phyloP scores from a whole-genome alignment of 2,797 vertebrate species.

The Pantherophis alleghaniensis region DNA sequence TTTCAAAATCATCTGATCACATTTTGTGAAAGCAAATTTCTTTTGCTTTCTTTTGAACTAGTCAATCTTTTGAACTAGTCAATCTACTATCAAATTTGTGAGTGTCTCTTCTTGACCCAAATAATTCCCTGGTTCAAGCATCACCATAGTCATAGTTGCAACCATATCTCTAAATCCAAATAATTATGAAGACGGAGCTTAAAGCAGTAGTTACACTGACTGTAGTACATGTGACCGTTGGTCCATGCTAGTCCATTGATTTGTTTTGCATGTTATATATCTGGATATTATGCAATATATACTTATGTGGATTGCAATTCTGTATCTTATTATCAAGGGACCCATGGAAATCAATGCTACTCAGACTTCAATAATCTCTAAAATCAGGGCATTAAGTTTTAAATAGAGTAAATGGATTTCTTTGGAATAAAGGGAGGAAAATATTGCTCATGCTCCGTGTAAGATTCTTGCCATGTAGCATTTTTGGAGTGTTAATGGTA shows the following conservation, averaged over 20 bases:
- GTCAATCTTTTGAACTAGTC: not conserved
- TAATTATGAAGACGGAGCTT: not conserved
- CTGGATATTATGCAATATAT: not conserved
- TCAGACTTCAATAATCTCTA: constrained; percentile 14
- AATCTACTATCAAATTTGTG: not conserved
- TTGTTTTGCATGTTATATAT: not conserved
- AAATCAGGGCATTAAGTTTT: constrained; percentile 6
- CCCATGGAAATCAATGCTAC: not conserved
- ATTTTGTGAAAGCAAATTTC: not conserved
- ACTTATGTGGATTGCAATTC: not conserved
- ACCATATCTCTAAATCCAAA: not conserved
- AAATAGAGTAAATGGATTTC: not conserved
- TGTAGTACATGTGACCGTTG: not conserved
- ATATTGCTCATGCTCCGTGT: not conserved
- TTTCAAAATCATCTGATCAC: not conserved
- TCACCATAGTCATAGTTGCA: not conserved
- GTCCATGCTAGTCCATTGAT: not conserved
- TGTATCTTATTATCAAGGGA: not conserved
- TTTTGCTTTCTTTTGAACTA: not conserved
- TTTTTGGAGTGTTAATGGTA: constrained; percentile 8
- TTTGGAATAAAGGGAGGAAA: constrained; percentile 2
- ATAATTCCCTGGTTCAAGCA: not conserved
- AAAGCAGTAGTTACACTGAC: not conserved
- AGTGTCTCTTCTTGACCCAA: not conserved
- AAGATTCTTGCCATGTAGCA: not conserved